Percentiles rank a stretch among this genome's conserved stretches.
These are phyloP conservation scores for Recurvirostra avosetta DNA, from an alignment of 2,113 vertebrate genomes.

Conservation along the genomic window DNA sequence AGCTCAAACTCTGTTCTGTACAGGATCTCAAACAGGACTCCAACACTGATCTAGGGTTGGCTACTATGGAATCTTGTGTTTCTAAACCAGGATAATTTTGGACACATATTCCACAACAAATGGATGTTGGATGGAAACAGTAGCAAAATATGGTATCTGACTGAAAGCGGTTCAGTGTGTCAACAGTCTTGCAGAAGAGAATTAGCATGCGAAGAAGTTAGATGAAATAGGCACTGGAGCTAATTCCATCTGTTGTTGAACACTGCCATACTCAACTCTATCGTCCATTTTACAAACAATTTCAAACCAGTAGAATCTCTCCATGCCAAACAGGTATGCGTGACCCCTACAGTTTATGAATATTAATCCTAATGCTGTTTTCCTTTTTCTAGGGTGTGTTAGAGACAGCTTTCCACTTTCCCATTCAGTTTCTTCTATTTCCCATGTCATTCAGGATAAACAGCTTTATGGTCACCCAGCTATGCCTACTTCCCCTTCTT, in stretches of 20 bases:
- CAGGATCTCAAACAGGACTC: background rate
- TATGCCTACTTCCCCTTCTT: background rate
- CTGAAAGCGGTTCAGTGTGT: fast-evolving
- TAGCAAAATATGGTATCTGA: background rate
- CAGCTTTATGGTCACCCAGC: background rate
- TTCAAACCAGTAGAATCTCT: background rate
- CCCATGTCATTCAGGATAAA: background rate
- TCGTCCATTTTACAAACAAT: background rate
- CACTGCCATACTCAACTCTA: too few relatives aligned
- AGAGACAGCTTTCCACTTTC: background rate
- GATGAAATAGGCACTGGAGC: background rate
- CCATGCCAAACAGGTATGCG: background rate
- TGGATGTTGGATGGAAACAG: background rate
- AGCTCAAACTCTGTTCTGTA: background rate
- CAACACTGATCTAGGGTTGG: background rate
- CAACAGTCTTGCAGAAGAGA: background rate
- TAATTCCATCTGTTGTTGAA: background rate
- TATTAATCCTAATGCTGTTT: background rate
- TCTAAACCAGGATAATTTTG: background rate
- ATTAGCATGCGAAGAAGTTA: background rate
- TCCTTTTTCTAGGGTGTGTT: background rate
- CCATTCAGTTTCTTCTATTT: background rate
- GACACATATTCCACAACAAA: background rate
- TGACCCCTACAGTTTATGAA: background rate
- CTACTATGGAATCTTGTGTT: background rate